These are phyloP conservation scores for Himalopsyche tibetana DNA, from an alignment of 2,888 invertebrate genomes.

Conservation along the genomic window DNA sequence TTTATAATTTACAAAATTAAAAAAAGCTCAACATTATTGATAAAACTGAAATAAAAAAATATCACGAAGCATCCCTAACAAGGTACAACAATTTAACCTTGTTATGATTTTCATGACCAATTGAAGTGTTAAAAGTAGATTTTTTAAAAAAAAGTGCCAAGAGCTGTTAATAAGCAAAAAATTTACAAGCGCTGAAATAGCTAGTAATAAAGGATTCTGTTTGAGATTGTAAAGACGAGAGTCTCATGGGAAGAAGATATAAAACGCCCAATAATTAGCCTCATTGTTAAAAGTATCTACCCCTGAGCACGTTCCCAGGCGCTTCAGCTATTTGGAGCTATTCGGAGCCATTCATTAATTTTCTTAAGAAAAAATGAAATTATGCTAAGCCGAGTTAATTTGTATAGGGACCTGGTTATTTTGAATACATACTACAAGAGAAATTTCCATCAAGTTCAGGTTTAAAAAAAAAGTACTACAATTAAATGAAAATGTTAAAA, in stretches of 20 bases:
- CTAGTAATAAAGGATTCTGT: conserved; percentile 8
- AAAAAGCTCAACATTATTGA: too few relatives aligned
- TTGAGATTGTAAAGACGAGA: conserved; percentile 18
- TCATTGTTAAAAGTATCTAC: neutral
- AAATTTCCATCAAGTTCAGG: neutral
- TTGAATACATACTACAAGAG: neutral
- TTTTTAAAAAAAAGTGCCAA: too few relatives aligned
- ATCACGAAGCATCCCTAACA: too few relatives aligned
- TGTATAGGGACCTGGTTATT: conserved; percentile 10
- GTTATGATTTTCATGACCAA: too few relatives aligned
- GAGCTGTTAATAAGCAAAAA: neutral
- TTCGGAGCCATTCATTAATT: conserved; percentile 2
- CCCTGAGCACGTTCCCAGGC: conserved; percentile 15
- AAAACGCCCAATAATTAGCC: conserved; percentile 26
- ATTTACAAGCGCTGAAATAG: neutral
- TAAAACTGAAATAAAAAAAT: too few relatives aligned
- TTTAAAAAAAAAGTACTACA: too few relatives aligned
- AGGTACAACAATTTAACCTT: too few relatives aligned
- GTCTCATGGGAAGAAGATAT: conserved; percentile 15
- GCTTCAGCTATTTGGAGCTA: conserved; percentile 2
- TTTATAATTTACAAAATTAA: too few relatives aligned
- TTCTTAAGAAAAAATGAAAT: conserved; percentile 1
- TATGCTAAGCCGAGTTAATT: conserved; percentile 17
- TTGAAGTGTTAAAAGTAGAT: too few relatives aligned
- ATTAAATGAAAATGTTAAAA: too few relatives aligned